Conservation (phyloP, 2,113 vertebrate genomes). For the Tursiops truncatus region DNA sequence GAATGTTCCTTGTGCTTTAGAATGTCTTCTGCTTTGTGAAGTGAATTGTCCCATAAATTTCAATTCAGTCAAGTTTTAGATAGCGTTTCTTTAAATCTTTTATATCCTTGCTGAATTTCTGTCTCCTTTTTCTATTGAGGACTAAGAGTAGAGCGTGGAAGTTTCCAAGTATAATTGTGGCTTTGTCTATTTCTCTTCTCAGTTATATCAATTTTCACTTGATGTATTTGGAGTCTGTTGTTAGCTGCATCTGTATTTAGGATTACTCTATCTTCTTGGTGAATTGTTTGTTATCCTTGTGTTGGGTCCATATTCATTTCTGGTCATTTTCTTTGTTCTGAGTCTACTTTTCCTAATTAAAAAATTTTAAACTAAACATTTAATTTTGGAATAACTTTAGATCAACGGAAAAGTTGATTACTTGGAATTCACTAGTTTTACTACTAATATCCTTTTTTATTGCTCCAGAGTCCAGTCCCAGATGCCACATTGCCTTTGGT, state of each 20-base stretch:
- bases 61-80: neutral
- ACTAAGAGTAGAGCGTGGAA: no score
- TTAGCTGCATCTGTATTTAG: neutral
- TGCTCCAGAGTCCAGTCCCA: neutral
- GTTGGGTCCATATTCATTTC: neutral
- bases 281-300: neutral
- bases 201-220: neutral
- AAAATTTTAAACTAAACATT: neutral
- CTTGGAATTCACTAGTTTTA: neutral
- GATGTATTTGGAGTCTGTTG: neutral
- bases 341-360: neutral
- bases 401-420: neutral
- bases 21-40: neutral
- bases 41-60: no score
- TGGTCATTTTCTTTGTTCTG: neutral
- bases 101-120: neutral
- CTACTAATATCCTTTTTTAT: neutral
- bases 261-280: neutral
- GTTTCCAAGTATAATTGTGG: neutral
- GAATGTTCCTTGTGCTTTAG: neutral
- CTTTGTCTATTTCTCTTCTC: neutral
- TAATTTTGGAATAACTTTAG: neutral
- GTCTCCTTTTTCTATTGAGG: neutral
- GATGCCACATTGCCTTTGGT: accelerated
- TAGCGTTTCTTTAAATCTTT: neutral